Evolutionary conservation across 2,888 invertebrate species (phyloP).

Genomic region (Margaritifera margaritifera): DNA sequence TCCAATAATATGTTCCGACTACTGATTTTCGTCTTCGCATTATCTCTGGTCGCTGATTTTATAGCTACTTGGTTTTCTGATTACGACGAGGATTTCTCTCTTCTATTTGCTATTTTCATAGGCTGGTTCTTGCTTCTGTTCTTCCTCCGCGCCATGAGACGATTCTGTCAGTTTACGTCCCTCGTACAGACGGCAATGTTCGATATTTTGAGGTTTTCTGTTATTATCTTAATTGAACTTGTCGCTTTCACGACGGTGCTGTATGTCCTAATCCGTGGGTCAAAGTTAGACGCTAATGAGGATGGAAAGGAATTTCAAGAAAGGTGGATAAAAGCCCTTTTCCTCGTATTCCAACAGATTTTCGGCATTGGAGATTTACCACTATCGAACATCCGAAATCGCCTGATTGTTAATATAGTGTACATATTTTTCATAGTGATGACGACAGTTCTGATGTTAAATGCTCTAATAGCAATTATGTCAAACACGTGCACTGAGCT

Average conservation of each 20-base stretch:
- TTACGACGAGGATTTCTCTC: conserved; percentile 5
- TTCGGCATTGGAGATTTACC: conserved; percentile 14
- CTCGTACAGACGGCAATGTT: conserved; percentile 5
- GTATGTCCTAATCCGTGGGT: conserved; percentile 18
- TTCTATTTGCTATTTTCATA: conserved; percentile 9
- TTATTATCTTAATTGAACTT: conserved; percentile 7
- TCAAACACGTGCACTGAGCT: conserved; percentile 14
- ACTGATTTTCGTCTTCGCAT: no score
- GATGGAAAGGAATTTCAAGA: conserved; percentile 7
- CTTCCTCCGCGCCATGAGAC: conserved; percentile 10
- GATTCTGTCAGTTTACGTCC: conserved; percentile 17
- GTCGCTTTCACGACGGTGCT: conserved; percentile 13
- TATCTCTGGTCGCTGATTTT: no score
- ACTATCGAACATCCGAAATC: conserved; percentile 7
- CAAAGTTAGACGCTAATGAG: background rate
- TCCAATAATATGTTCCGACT: no score
- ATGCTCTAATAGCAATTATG: conserved; percentile 21
- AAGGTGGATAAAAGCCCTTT: conserved; percentile 4
- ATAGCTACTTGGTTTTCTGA: no score
- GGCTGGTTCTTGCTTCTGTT: conserved; percentile 15
- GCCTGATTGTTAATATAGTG: conserved; percentile 1
- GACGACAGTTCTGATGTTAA: conserved; percentile 15
- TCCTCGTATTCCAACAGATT: conserved; percentile 17
- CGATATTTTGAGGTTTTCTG: conserved; percentile 11
- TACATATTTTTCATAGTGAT: conserved; percentile 12